These are phyloP conservation scores for Micromys minutus DNA, from an alignment of 2,113 vertebrate genomes.

Conservation along the genomic window DNA sequence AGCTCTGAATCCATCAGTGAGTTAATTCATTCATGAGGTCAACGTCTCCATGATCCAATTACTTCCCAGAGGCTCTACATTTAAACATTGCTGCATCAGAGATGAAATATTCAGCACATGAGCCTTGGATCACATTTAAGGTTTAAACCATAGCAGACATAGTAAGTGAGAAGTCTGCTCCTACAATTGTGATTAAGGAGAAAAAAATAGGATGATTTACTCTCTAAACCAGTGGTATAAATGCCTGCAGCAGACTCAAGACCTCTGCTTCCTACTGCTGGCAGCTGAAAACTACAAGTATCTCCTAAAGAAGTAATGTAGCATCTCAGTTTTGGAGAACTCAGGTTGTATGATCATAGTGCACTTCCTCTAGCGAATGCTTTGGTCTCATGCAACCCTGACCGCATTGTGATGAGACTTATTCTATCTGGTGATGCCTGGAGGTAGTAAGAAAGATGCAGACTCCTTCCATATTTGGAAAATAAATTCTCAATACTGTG, in stretches of 20 bases:
- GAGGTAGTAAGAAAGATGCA: background rate
- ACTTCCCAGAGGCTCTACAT: background rate
- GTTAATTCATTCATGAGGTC: background rate
- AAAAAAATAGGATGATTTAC: background rate
- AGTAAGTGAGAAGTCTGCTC: background rate
- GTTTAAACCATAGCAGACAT: background rate
- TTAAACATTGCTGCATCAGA: background rate
- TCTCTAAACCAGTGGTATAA: background rate
- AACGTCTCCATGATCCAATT: background rate
- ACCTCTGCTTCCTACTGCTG: background rate
- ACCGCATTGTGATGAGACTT: background rate
- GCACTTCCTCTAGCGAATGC: background rate
- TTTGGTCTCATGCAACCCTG: background rate
- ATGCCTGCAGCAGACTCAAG: background rate
- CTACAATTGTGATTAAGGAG: background rate
- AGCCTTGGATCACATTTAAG: background rate
- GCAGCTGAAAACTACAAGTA: background rate
- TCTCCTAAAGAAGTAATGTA: background rate
- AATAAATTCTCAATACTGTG: background rate
- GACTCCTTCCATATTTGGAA: background rate
- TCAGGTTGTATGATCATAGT: accelerated
- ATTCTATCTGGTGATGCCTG: background rate
- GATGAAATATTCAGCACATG: background rate
- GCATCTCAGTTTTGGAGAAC: background rate
- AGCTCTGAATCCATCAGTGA: background rate